Evolutionary conservation across 2,888 invertebrate genomes (phyloP).

Genomic region (Cepaea hortensis): DNA sequence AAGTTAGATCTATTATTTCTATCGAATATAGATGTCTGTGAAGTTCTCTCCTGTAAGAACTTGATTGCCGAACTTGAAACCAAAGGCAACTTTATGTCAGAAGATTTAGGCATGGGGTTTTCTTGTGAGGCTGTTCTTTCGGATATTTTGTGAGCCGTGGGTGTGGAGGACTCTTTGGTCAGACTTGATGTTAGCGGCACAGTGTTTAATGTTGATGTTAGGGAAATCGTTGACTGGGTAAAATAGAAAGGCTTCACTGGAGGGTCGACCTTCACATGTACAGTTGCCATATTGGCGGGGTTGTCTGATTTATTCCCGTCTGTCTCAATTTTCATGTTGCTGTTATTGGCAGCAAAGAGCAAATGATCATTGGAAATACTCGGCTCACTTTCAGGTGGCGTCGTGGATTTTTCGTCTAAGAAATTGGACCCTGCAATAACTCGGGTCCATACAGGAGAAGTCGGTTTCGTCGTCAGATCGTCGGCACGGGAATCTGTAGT

Average conservation of each 20-base stretch:
- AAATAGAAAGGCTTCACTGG: too few relatives aligned
- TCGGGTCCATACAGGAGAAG: background rate
- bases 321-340: too few relatives aligned
- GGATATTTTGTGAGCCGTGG: background rate
- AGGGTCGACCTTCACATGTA: background rate
- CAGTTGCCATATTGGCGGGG: background rate
- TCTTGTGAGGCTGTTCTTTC: background rate
- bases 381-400: too few relatives aligned
- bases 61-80: background rate
- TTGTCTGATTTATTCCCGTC: background rate
- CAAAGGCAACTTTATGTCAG: background rate
- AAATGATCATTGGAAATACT: too few relatives aligned
- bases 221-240: too few relatives aligned
- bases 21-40: background rate
- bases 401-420: background rate
- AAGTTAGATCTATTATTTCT: background rate
- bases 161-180: background rate
- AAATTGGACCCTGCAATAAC: conserved; percentile 6
- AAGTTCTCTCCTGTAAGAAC: background rate
- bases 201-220: too few relatives aligned
- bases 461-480: too few relatives aligned
- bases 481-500: too few relatives aligned
- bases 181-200: background rate
- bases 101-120: background rate
- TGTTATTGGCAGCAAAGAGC: too few relatives aligned